Evolutionary conservation across 1,140 invertebrate genomes (phyloP), one percentile per base, ranked within the genome.

Genomic region (Lordiphosa clarofinis): DNA sequence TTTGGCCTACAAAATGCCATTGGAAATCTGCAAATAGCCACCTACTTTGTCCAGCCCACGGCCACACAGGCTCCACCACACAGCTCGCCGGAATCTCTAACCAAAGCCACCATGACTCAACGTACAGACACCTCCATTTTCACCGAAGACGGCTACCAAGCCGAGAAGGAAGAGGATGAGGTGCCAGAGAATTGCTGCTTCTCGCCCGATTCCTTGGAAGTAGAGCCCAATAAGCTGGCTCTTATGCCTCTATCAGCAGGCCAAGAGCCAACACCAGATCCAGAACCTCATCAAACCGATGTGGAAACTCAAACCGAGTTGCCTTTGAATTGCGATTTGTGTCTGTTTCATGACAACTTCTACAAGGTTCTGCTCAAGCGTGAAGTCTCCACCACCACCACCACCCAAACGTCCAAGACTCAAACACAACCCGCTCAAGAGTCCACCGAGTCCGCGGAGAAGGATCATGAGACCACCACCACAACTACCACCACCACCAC

Each of bases 401-500:
- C 87, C 4, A 88, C 86, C 1, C 87, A 88, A 40, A 88, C 87
- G 1, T 87, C 82, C 1, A 88, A 88, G 52, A 63, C 71, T 0
- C 81, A 86, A 28, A 70, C 65, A 0, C 78, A 79, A 6, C 71
- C 76, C 1, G 73, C 67, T 9, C 68, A 82, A 60, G 79, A 87
- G 42, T 65, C 65, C 0, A 48, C 57, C 19, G 56, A 60, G 10
- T n/a, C n/a, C n/a, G 87, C 75, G 38, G 61, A 78, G n/a, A 75
- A 87, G 35, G 70, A 88, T 53, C 86, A 87, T 21, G 87, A 82
- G 15, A 88, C 87, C 11, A 88, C 87, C 4, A 89, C 87, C 0
- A 89, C 87, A 0, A 89, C 87, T 3, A 89, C 87, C 5, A 89
- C 87, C 5, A 89, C 87, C 10, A 89, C 87, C 0, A 89, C 87